These are phyloP conservation scores for Hyles euphorbiae DNA, from an alignment of 1,140 invertebrate species.

Conservation along the genomic window DNA sequence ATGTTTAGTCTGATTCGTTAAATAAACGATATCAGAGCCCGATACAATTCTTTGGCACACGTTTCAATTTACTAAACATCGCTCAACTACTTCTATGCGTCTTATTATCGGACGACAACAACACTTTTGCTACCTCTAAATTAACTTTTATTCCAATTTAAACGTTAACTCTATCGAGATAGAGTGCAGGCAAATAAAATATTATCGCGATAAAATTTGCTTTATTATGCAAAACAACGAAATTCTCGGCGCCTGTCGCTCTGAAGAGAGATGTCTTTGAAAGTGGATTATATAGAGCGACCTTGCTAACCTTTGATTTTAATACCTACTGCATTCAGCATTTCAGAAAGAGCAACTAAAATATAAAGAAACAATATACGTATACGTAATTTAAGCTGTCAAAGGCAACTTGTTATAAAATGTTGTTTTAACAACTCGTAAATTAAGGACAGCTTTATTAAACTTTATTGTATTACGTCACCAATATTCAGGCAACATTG, in stretches of 20 bases:
- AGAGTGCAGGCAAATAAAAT: not conserved
- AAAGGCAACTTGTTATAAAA: too few relatives aligned
- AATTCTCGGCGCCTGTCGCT: slow-evolving; percentile 14
- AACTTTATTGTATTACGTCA: too few relatives aligned
- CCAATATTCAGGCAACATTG: too few relatives aligned
- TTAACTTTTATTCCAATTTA: slow-evolving; percentile 4
- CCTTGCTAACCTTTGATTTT: not conserved
- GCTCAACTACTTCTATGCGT: slow-evolving; percentile 14
- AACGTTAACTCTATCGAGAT: slow-evolving; percentile 9
- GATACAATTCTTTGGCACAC: slow-evolving; percentile 22
- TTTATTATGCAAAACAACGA: slow-evolving; percentile 6
- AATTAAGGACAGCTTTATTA: too few relatives aligned
- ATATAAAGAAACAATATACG: too few relatives aligned
- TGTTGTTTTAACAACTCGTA: too few relatives aligned
- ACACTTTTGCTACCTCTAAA: not conserved
- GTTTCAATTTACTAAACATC: slow-evolving; percentile 21
- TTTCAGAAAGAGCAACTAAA: too few relatives aligned
- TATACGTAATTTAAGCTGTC: too few relatives aligned
- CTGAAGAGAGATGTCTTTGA: slow-evolving; percentile 20
- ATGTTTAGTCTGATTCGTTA: too few relatives aligned
- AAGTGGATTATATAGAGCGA: slow-evolving; percentile 14
- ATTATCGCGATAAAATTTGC: slow-evolving; percentile 1
- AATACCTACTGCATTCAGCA: too few relatives aligned
- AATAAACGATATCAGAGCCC: too few relatives aligned
- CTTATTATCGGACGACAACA: slow-evolving; percentile 11